A percentile compares a stretch with the other conserved stretches of the same genome.
These are phyloP conservation scores for Strix uralensis DNA, from an alignment of 2,113 vertebrate genomes.

Conservation along the genomic window DNA sequence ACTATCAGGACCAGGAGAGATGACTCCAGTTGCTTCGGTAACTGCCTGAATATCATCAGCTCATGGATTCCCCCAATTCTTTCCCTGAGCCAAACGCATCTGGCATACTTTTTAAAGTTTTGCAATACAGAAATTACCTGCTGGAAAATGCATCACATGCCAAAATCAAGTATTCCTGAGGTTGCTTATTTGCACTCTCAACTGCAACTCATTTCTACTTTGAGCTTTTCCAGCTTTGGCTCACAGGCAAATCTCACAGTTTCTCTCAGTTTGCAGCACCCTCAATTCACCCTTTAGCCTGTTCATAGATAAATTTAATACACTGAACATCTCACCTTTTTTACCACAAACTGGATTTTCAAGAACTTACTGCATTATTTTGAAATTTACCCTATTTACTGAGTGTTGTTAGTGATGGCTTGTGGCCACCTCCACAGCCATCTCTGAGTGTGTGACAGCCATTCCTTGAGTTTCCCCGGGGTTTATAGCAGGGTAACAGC, in stretches of 20 bases:
- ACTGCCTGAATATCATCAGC: background rate
- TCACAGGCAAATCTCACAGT: background rate
- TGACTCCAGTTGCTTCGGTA: background rate
- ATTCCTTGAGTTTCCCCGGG: background rate
- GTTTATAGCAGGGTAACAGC: background rate
- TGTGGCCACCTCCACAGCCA: background rate
- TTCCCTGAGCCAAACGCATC: background rate
- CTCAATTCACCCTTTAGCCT: background rate
- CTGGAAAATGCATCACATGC: background rate
- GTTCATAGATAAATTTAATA: background rate
- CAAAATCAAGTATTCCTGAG: background rate
- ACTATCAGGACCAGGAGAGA: background rate
- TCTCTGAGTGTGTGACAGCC: background rate
- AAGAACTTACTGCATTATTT: background rate
- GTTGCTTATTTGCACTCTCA: background rate
- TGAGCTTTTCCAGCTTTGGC: background rate
- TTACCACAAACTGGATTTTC: background rate
- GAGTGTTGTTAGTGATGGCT: background rate
- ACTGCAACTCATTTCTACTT: background rate
- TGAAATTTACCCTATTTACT: background rate
- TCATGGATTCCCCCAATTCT: background rate
- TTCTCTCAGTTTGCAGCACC: background rate
- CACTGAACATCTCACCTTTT: background rate
- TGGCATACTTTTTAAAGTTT: background rate
- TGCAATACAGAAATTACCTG: background rate